phyloP scores from a whole-genome alignment of 2,113 vertebrate genomes.

The Jacana jacana region DNA sequence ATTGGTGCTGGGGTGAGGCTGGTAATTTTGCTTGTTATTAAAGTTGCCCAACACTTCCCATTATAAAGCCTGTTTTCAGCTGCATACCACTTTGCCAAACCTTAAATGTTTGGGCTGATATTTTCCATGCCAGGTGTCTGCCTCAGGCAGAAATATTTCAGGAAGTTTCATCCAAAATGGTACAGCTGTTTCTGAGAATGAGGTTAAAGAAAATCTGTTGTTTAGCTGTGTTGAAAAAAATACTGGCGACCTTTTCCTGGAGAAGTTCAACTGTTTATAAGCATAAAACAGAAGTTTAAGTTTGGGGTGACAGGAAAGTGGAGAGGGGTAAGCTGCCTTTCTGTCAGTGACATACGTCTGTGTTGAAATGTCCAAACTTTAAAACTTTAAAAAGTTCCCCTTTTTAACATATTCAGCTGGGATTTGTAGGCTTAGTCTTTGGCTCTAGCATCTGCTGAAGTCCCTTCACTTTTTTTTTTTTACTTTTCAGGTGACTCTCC shows the following conservation, averaged over 20 bases:
- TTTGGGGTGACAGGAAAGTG: neutral
- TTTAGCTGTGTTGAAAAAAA: conserved; percentile 33
- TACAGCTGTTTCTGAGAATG: conserved; percentile 58
- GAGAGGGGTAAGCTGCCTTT: neutral
- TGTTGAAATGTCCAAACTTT: neutral
- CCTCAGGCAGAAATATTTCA: conserved; percentile 48
- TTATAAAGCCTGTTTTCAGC: conserved; percentile 26
- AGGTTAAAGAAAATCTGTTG: conserved; percentile 32
- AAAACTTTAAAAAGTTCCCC: neutral
- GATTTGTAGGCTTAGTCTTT: neutral
- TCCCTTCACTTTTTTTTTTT: neutral
- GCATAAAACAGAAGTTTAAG: neutral
- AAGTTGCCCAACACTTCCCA: conserved; percentile 33
- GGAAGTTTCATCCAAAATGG: conserved; percentile 49
- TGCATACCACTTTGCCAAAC: neutral
- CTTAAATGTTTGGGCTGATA: conserved; percentile 49
- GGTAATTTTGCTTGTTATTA: conserved; percentile 32
- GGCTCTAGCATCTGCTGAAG: neutral
- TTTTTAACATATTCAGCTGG: neutral
- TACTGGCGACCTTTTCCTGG: neutral
- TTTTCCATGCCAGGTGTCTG: conserved; percentile 59
- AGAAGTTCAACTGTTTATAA: neutral
- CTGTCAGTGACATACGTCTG: neutral
- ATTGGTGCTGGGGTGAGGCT: conserved; percentile 26
- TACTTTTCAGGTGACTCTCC: neutral